phyloP scores from a whole-genome alignment of 2,797 vertebrate genomes.

The Takifugu ocellatus region DNA sequence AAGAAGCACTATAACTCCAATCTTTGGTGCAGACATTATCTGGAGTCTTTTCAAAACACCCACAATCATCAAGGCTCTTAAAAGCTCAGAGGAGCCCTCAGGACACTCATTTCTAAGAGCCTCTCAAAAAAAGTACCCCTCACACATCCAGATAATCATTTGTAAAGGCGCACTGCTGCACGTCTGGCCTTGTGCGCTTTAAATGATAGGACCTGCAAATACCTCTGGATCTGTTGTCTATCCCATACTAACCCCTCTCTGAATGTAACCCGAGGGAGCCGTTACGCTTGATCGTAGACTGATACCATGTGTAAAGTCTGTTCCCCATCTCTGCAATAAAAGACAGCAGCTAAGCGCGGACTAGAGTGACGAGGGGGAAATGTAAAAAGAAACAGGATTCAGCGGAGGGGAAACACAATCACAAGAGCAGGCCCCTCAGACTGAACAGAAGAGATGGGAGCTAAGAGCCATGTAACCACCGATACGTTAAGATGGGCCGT shows the following conservation, averaged over 20 bases:
- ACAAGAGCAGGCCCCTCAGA: slow-evolving; percentile 3
- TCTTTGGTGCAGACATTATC: slow-evolving; percentile 36
- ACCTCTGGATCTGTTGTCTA: slow-evolving; percentile 58
- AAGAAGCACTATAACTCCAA: slow-evolving; percentile 26
- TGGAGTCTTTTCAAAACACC: slow-evolving; percentile 59
- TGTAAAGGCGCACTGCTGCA: slow-evolving; percentile 52
- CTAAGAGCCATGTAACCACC: not conserved
- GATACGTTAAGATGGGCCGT: not conserved
- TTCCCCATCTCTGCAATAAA: slow-evolving; percentile 43
- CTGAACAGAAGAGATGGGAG: slow-evolving; percentile 25
- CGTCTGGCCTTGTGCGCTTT: slow-evolving; percentile 41
- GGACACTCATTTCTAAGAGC: slow-evolving; percentile 48
- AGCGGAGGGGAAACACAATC: slow-evolving; percentile 13
- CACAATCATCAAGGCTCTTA: slow-evolving; percentile 52
- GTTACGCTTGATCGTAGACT: slow-evolving; percentile 46
- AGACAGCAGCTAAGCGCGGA: slow-evolving; percentile 22
- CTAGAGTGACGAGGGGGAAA: slow-evolving; percentile 17
- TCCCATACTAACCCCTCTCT: slow-evolving; percentile 34
- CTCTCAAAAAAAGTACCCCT: slow-evolving; percentile 36
- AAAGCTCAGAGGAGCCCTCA: slow-evolving; percentile 53
- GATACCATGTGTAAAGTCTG: slow-evolving; percentile 39
- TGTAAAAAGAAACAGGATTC: slow-evolving; percentile 15
- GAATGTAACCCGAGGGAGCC: slow-evolving; percentile 40
- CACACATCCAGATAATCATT: slow-evolving; percentile 52
- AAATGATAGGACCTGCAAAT: slow-evolving; percentile 58